Evolutionary conservation across 2,113 vertebrate genomes (phyloP).

Genomic region (Datnioides undecimradiatus): DNA sequence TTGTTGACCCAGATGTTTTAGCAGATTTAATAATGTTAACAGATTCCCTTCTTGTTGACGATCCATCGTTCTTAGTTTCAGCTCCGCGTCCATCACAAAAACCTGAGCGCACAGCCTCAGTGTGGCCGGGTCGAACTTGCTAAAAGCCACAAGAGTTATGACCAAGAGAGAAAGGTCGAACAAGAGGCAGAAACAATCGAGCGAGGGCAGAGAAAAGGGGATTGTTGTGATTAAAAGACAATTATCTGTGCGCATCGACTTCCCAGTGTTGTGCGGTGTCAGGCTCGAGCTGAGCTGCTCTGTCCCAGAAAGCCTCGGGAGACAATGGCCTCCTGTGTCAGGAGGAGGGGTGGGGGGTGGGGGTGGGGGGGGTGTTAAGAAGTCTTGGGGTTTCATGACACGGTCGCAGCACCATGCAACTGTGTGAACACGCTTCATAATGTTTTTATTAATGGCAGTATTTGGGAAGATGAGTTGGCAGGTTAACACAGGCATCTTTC

Average conservation of each 20-base stretch:
- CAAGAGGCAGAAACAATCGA: constrained; percentile 67
- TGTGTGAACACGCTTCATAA: constrained; percentile 22
- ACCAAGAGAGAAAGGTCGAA: constrained; percentile 53
- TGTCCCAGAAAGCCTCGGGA: constrained; percentile 73
- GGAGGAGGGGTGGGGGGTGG: constrained; percentile 52
- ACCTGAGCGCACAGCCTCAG: not conserved
- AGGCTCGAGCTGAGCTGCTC: constrained; percentile 84
- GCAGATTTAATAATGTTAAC: not conserved
- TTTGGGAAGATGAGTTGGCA: not conserved
- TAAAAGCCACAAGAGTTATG: constrained; percentile 54
- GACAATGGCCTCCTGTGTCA: constrained; percentile 83
- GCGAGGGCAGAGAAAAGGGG: constrained; percentile 70
- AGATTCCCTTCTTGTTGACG: not conserved
- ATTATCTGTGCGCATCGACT: constrained; percentile 85
- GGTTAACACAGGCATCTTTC: not conserved
- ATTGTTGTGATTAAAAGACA: constrained; percentile 85
- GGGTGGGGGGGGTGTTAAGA: constrained; percentile 48
- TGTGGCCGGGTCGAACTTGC: constrained; percentile 33
- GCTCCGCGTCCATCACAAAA: not conserved
- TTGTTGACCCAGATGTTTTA: not conserved
- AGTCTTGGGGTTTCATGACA: constrained; percentile 64
- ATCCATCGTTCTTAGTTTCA: not conserved
- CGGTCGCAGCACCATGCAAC: constrained; percentile 40
- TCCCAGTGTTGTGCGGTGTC: constrained; percentile 85
- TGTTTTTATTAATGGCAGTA: not conserved